Percentiles rank a stretch among this genome's conserved stretches.
Evolutionary conservation across 2,797 vertebrate genomes (phyloP).

Genomic region (Neopelma chrysocephalum): DNA sequence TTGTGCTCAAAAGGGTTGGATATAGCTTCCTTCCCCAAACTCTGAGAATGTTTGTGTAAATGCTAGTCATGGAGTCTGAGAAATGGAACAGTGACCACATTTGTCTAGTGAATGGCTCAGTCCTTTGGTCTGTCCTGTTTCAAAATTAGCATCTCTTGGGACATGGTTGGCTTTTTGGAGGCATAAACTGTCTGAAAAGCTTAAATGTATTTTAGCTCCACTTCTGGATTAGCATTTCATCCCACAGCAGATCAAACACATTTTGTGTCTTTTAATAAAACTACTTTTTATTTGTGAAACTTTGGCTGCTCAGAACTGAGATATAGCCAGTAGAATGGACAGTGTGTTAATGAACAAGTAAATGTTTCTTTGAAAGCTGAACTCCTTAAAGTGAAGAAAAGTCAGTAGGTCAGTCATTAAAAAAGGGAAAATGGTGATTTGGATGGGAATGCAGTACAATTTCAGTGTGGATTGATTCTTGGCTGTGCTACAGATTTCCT

Average conservation of each 20-base stretch:
- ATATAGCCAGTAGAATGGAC: not conserved
- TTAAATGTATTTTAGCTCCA: conserved; percentile 18
- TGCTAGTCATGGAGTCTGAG: conserved; percentile 16
- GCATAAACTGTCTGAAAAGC: conserved; percentile 16
- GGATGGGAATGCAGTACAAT: not conserved
- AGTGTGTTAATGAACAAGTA: not conserved
- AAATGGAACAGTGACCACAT: not conserved
- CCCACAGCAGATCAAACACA: not conserved
- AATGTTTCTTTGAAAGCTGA: conserved; percentile 24
- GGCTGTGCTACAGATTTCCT: not conserved
- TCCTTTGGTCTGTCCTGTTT: conserved; percentile 41
- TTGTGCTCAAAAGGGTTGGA: conserved; percentile 10
- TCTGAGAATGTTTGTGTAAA: conserved; percentile 35
- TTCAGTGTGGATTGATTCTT: not conserved
- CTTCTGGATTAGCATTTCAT: conserved; percentile 21
- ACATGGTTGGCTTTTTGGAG: conserved; percentile 2
- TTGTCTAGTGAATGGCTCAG: conserved; percentile 18
- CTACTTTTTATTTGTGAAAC: not conserved
- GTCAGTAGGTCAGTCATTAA: not conserved
- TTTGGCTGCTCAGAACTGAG: not conserved
- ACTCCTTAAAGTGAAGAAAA: not conserved
- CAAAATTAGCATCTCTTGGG: conserved; percentile 45
- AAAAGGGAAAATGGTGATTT: not conserved
- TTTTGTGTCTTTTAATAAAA: conserved; percentile 35
- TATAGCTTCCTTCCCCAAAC: not conserved